Evolutionary conservation across 2,797 vertebrate species (phyloP).

Genomic region (Anniella stebbinsi): DNA sequence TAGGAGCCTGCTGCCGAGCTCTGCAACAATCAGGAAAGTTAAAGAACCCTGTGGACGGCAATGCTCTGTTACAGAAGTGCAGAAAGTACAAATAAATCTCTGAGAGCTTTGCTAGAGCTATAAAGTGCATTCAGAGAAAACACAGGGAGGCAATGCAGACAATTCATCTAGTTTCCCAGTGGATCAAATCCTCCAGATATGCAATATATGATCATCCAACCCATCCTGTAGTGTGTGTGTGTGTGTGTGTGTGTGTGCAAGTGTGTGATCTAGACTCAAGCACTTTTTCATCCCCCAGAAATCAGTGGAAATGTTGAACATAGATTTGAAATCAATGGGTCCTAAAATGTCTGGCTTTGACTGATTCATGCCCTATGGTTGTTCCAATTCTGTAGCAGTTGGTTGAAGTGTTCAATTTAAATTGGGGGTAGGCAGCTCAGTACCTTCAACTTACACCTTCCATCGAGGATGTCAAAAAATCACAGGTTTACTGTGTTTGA

Average conservation of each 20-base stretch:
- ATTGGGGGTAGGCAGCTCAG: background rate
- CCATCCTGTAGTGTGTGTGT: no score
- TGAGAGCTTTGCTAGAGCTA: background rate
- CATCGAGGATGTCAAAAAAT: background rate
- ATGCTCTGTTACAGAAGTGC: background rate
- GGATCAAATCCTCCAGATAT: background rate
- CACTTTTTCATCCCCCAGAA: background rate
- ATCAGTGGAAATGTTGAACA: background rate
- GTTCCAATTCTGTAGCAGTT: background rate
- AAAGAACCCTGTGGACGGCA: background rate
- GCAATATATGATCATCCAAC: background rate
- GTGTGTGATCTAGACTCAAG: background rate
- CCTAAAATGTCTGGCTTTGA: background rate
- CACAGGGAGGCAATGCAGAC: background rate
- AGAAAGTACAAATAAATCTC: background rate
- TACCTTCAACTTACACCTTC: background rate
- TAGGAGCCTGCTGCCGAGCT: conserved; percentile 24
- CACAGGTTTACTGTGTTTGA: background rate
- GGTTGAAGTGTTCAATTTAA: background rate
- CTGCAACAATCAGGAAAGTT: conserved; percentile 33
- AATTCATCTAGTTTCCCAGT: background rate
- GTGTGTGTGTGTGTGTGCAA: no score
- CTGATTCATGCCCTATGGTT: no score
- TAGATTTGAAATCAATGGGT: background rate
- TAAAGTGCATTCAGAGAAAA: conserved; percentile 7